phyloP scores from a whole-genome alignment of 2,797 vertebrate species.

The Alfaro cultratus region DNA sequence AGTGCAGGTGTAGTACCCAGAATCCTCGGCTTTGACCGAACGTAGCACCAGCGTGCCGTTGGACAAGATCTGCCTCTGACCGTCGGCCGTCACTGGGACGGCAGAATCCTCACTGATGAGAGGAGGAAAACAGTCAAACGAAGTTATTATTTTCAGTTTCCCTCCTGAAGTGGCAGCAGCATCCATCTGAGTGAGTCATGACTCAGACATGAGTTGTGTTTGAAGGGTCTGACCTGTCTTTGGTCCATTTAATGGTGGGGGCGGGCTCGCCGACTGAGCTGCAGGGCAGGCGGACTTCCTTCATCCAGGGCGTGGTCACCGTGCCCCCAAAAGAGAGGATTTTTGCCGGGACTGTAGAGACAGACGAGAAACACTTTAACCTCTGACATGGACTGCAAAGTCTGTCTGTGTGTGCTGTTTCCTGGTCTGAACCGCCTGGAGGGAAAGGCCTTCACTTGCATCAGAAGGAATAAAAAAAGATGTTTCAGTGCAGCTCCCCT shows the following conservation, averaged over 20 bases:
- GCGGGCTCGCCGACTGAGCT: slow-evolving; percentile 93
- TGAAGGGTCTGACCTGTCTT: slow-evolving; percentile 89
- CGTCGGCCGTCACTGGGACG: slow-evolving; percentile 90
- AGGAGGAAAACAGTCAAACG: slow-evolving; percentile 4
- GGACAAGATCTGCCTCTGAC: slow-evolving; percentile 90
- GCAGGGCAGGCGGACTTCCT: slow-evolving; percentile 94
- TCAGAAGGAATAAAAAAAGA: slow-evolving; percentile 45
- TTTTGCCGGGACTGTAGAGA: slow-evolving; percentile 89
- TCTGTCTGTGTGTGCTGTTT: slow-evolving; percentile 32
- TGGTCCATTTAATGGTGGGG: slow-evolving; percentile 97
- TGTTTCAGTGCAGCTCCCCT: slow-evolving; percentile 42
- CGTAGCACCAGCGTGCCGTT: slow-evolving; percentile 95
- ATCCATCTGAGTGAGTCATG: slow-evolving; percentile 12
- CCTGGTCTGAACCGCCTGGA: slow-evolving; percentile 31
- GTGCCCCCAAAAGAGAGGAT: slow-evolving; percentile 98
- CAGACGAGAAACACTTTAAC: not conserved
- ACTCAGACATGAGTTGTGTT: slow-evolving; percentile 1
- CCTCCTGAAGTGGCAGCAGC: not conserved
- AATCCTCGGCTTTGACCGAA: slow-evolving; percentile 96
- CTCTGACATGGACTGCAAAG: slow-evolving; percentile 14
- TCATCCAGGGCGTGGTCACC: slow-evolving; percentile 98
- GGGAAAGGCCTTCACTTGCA: slow-evolving; percentile 22
- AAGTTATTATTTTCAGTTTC: not conserved
- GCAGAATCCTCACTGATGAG: slow-evolving; percentile 90
- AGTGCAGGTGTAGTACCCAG: slow-evolving; percentile 97